Evolutionary conservation across 2,113 vertebrate genomes (phyloP).

Genomic region (Bagarius yarrelli): DNA sequence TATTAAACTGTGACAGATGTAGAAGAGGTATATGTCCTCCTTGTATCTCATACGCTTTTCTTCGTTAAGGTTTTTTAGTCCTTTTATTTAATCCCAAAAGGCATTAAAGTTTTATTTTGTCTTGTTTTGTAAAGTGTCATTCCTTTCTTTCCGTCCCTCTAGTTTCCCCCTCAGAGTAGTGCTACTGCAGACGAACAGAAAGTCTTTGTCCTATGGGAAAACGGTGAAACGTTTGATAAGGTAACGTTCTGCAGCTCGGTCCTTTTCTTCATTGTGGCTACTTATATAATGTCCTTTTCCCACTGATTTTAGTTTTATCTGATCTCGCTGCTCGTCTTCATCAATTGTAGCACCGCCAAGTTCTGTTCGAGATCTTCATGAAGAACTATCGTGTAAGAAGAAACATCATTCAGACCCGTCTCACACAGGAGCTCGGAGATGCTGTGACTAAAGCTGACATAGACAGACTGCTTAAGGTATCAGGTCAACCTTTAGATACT

Average conservation of each 20-base stretch:
- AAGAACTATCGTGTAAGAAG: slow-evolving; percentile 89
- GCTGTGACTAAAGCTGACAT: slow-evolving; percentile 83
- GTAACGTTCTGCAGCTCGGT: slow-evolving; percentile 62
- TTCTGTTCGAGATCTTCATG: slow-evolving; percentile 88
- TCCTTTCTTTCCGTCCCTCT: background rate
- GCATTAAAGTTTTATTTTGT: background rate
- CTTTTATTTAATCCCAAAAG: too few species aligned
- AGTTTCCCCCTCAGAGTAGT: slow-evolving; percentile 94
- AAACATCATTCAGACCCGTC: slow-evolving; percentile 77
- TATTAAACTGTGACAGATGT: too few species aligned
- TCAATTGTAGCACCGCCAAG: slow-evolving; percentile 81
- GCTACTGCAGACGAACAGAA: slow-evolving; percentile 92
- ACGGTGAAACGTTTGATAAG: slow-evolving; percentile 87
- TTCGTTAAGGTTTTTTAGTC: too few species aligned
- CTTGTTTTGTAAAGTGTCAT: background rate
- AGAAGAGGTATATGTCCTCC: too few species aligned
- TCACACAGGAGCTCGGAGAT: slow-evolving; percentile 86
- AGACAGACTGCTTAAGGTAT: slow-evolving; percentile 90
- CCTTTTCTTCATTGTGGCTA: background rate
- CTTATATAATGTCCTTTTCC: background rate
- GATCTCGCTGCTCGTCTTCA: background rate
- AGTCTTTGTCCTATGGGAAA: slow-evolving; percentile 94
- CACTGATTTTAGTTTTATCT: background rate
- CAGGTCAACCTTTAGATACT: too few species aligned
- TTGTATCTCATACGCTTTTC: too few species aligned